phyloP scores from a whole-genome alignment of 1,140 invertebrate genomes.

The Hesperophylax magnus region DNA sequence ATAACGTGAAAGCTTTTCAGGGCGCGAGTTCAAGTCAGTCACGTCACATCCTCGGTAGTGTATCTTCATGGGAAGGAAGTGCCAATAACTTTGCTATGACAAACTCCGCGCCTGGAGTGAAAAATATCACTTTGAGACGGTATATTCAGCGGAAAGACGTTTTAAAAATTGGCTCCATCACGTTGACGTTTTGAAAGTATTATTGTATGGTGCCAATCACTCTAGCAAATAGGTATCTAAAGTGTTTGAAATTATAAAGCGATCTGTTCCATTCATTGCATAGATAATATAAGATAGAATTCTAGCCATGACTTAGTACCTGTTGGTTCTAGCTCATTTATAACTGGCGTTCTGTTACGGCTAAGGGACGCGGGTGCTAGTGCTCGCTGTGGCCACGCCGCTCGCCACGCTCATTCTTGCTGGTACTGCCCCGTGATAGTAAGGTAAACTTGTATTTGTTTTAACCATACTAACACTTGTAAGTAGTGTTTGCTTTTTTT shows the following conservation, averaged over 20 bases:
- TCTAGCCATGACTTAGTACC: neutral
- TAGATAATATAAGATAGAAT: neutral
- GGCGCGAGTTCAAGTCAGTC: neutral
- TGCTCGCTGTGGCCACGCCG: no score
- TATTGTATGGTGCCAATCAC: neutral
- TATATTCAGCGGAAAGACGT: neutral
- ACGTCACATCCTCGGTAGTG: constrained; percentile 6
- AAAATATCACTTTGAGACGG: constrained; percentile 46
- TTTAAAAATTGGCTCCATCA: constrained; percentile 22
- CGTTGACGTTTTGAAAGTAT: neutral
- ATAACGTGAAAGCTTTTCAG: constrained; percentile 46
- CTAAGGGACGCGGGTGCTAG: no score
- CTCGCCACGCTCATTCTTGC: no score
- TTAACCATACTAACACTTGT: no score
- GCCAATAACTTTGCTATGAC: constrained; percentile 39
- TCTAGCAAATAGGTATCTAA: neutral
- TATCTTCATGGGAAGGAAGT: constrained; percentile 20
- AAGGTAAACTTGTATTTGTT: no score
- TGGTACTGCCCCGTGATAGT: no score
- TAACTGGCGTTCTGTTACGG: neutral
- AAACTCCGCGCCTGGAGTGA: constrained; percentile 26
- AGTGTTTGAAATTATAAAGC: neutral
- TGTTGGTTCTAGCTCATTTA: neutral
- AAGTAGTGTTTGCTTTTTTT: no score
- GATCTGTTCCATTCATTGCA: neutral